Evolutionary conservation across 2,888 invertebrate genomes (phyloP).

Genomic region (Antitype chi): DNA sequence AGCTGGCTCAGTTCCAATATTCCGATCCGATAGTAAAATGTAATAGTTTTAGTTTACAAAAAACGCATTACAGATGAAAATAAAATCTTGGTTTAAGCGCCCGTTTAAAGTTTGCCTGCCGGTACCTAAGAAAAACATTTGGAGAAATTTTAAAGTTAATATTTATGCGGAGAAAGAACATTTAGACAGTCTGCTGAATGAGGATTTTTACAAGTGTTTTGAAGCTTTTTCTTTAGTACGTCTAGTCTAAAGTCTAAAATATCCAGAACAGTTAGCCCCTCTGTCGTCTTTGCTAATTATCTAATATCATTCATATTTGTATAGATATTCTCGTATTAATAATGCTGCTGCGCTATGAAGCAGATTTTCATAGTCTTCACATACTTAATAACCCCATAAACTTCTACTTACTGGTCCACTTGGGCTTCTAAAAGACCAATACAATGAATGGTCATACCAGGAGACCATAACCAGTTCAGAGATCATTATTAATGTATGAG

Average conservation of each 20-base stretch:
- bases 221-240: not conserved
- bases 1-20: conserved; percentile 61
- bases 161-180: conserved; percentile 36
- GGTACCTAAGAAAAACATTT: conserved; percentile 56
- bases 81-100: conserved; percentile 56
- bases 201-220: conserved; percentile 19
- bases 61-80: conserved; percentile 62
- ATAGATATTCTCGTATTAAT: no score
- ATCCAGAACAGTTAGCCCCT: not conserved
- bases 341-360: no score
- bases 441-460: not conserved
- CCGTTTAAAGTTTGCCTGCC: conserved; percentile 51
- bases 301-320: no score
- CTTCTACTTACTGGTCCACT: not conserved
- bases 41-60: conserved; percentile 67
- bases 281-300: no score
- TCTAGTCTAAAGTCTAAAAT: not conserved
- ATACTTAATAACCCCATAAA: no score
- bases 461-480: not conserved
- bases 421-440: not conserved
- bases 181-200: conserved; percentile 26
- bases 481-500: not conserved
- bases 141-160: conserved; percentile 49
- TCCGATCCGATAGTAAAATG: conserved; percentile 60
- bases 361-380: no score